phyloP scores from a whole-genome alignment of 2,113 vertebrate genomes.

The Gymnogyps californianus region DNA sequence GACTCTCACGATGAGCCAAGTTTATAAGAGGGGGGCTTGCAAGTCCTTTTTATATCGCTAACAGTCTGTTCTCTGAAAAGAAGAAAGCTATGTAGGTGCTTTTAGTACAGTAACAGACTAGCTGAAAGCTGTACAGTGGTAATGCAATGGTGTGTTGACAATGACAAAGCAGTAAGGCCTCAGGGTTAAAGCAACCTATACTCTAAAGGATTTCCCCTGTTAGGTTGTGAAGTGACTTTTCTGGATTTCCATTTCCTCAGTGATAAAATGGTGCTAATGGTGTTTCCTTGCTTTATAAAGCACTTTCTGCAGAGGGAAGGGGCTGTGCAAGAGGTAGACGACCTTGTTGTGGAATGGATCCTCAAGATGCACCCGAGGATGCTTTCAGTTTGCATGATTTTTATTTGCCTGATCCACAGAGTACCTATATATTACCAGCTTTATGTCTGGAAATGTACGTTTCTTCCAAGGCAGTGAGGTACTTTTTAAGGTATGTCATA shows the following conservation, averaged over 20 bases:
- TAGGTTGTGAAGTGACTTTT: background rate
- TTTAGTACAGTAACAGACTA: background rate
- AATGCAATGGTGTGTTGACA: background rate
- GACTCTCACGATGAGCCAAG: background rate
- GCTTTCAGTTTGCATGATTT: background rate
- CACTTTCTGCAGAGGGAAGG: background rate
- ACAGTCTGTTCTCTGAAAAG: background rate
- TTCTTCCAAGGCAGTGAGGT: background rate
- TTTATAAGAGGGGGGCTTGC: background rate
- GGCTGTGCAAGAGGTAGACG: background rate
- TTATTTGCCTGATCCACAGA: background rate
- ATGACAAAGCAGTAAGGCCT: background rate
- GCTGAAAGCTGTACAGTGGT: background rate
- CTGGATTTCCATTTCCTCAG: background rate
- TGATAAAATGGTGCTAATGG: background rate
- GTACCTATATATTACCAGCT: background rate
- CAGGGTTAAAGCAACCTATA: background rate
- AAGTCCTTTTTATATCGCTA: background rate
- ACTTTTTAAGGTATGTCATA: background rate
- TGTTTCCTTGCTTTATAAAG: background rate
- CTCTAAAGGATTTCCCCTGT: background rate
- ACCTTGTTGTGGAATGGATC: background rate
- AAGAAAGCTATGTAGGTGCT: background rate
- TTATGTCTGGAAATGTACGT: background rate
- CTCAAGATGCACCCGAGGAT: rapidly evolving